phyloP scores from a whole-genome alignment of 2,888 invertebrate genomes.

The Apotomis capreana region DNA sequence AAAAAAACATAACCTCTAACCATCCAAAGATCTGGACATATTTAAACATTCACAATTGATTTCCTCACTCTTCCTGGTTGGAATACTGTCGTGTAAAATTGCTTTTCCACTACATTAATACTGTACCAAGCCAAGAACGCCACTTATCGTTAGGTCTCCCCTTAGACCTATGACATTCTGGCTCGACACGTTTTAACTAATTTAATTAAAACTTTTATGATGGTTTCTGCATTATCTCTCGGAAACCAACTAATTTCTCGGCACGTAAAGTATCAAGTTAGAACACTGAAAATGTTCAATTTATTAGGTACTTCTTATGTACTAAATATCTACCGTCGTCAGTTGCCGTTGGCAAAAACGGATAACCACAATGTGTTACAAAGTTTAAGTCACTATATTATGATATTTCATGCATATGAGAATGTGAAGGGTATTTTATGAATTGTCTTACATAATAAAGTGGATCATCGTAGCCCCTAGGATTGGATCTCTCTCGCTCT shows the following conservation, averaged over 20 bases:
- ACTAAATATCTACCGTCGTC: too few relatives aligned
- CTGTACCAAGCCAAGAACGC: neutral
- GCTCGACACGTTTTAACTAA: neutral
- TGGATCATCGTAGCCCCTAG: too few relatives aligned
- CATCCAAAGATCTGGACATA: neutral
- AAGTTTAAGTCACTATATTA: too few relatives aligned
- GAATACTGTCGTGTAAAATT: neutral
- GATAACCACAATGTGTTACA: too few relatives aligned
- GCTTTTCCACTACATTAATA: neutral
- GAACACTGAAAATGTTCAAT: neutral
- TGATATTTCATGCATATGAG: too few relatives aligned
- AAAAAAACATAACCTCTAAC: too few relatives aligned
- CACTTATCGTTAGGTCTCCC: neutral
- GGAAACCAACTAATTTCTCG: neutral
- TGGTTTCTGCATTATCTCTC: neutral
- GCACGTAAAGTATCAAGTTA: neutral
- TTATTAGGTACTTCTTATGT: neutral
- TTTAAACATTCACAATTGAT: neutral
- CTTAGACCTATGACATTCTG: neutral
- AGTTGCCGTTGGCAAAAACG: too few relatives aligned
- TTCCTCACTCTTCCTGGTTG: neutral
- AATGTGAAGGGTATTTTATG: too few relatives aligned
- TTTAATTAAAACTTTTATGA: conserved; percentile 5
- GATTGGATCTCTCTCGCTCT: too few relatives aligned
- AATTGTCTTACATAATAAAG: too few relatives aligned